These are phyloP conservation scores for Eilema caniola DNA, from an alignment of 2,888 invertebrate genomes.

Conservation along the genomic window DNA sequence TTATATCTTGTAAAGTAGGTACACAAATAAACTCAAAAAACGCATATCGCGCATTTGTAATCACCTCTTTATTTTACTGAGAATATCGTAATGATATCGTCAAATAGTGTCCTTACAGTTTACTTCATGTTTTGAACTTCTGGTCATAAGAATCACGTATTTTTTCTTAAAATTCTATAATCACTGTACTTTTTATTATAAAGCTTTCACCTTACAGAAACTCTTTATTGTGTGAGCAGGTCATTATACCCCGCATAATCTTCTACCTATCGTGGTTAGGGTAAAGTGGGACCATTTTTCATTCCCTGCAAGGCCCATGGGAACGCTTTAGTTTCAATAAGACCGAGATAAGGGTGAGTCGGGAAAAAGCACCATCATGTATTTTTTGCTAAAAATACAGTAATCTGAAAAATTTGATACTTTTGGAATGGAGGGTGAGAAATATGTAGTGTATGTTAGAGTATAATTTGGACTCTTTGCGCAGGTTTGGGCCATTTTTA, in stretches of 20 bases:
- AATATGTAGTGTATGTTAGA: not conserved
- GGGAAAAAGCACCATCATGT: constrained; percentile 53
- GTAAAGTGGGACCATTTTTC: constrained; percentile 67
- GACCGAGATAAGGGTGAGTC: constrained; percentile 63
- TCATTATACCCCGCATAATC: constrained; percentile 61
- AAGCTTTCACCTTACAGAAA: constrained; percentile 13
- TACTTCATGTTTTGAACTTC: constrained; percentile 1
- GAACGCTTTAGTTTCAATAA: constrained; percentile 78
- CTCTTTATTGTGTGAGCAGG: constrained; percentile 38
- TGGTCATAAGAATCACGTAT: not conserved
- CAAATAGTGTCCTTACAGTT: too few species aligned
- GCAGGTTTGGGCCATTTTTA: not conserved
- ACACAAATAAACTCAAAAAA: too few species aligned
- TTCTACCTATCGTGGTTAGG: constrained; percentile 55
- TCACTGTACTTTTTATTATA: constrained; percentile 20
- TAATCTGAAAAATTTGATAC: constrained; percentile 50
- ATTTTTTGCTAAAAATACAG: constrained; percentile 42
- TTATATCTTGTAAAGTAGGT: too few species aligned
- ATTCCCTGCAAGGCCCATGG: constrained; percentile 62
- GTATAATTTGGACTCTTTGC: not conserved
- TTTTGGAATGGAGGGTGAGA: constrained; percentile 9
- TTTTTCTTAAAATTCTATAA: constrained; percentile 3
- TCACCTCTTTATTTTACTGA: too few species aligned
- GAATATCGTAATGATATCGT: too few species aligned
- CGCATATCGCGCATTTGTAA: too few species aligned